Conservation (phyloP, 2,888 invertebrate genomes). For the Aplocera efformata region DNA sequence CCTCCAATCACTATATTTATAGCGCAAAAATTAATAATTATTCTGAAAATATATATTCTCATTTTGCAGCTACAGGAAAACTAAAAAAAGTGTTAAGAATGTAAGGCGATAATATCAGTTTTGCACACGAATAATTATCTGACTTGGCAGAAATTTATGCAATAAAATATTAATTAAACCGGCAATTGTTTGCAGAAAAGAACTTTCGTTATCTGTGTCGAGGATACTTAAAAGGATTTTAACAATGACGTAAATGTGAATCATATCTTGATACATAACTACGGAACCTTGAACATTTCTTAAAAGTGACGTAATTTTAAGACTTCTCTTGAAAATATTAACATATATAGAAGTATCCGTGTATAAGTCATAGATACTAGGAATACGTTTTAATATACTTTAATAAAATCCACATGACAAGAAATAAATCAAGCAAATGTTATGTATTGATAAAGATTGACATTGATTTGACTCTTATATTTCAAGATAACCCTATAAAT, state of each 20-base stretch:
- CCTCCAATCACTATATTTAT: conserved; percentile 17
- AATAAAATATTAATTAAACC: background rate
- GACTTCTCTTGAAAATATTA: conserved; percentile 1
- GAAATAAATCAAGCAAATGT: conserved; percentile 9
- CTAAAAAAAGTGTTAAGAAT: too few relatives aligned
- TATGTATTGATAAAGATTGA: conserved; percentile 41
- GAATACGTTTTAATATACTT: too few relatives aligned
- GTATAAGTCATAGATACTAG: background rate
- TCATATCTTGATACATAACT: conserved; percentile 5
- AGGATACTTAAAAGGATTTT: conserved; percentile 8
- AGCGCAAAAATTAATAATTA: conserved; percentile 13
- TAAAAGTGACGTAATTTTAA: conserved; percentile 7
- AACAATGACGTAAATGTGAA: conserved; percentile 9
- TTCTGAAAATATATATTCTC: conserved; percentile 16
- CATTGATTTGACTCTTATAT: conserved; percentile 50
- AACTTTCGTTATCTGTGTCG: conserved; percentile 1
- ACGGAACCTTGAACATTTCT: conserved; percentile 11
- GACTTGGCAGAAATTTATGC: background rate
- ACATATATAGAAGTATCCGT: background rate
- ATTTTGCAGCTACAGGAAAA: too few relatives aligned
- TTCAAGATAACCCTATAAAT: conserved; percentile 25
- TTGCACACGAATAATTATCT: conserved; percentile 6
- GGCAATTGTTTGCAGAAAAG: background rate
- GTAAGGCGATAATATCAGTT: conserved; percentile 13
- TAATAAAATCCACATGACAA: background rate